Evolutionary conservation across 2,113 vertebrate genomes (phyloP).

Genomic region (Crypturellus undulatus): DNA sequence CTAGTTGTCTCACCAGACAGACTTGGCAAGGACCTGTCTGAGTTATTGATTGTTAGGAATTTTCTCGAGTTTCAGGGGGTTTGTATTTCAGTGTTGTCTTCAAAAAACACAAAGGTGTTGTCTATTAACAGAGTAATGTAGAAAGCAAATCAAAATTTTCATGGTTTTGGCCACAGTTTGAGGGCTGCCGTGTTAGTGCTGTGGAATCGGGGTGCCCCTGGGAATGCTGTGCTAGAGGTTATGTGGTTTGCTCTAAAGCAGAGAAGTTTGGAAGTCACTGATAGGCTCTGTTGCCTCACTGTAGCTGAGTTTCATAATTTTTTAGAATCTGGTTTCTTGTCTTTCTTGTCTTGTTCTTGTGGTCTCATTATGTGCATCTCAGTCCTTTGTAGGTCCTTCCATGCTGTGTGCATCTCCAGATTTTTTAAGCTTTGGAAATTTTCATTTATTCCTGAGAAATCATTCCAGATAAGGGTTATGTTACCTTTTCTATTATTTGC

Average conservation of each 20-base stretch:
- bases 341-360: not conserved
- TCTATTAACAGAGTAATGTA: not conserved
- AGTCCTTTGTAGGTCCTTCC: not conserved
- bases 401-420: rapidly evolving
- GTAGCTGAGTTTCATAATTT: not conserved
- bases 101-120: not conserved
- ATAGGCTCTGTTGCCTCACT: not conserved
- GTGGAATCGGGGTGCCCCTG: not conserved
- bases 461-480: not conserved
- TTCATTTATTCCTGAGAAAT: not conserved
- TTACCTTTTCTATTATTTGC: not conserved
- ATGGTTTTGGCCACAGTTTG: not conserved
- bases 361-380: rapidly evolving
- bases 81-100: not conserved
- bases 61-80: rapidly evolving
- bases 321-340: not conserved
- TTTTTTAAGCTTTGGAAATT: not conserved
- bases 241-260: not conserved
- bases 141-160: not conserved
- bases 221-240: not conserved
- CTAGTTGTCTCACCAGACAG: not conserved
- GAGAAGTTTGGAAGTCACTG: not conserved
- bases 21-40: rapidly evolving
- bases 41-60: not conserved
- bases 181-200: not conserved